Evolutionary conservation across 1,140 invertebrate species (phyloP).

Genomic region (Anastrepha obliqua): DNA sequence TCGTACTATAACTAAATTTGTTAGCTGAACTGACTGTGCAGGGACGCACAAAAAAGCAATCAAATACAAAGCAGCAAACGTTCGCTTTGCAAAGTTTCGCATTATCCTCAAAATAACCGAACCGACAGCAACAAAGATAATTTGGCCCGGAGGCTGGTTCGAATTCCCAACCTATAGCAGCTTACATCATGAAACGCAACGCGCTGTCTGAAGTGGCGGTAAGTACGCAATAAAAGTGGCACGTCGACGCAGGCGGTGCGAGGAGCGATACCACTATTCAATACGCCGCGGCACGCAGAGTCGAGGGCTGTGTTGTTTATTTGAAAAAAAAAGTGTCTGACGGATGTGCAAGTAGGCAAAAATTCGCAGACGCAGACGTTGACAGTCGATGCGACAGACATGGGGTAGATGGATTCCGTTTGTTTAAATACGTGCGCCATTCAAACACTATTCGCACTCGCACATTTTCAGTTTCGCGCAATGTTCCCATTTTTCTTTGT

Average conservation of each 20-base stretch:
- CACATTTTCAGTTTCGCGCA: slow-evolving; percentile 37
- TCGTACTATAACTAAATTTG: not conserved
- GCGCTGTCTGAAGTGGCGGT: not conserved
- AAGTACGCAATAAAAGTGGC: not conserved
- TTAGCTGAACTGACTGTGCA: slow-evolving; percentile 6
- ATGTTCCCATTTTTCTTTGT: slow-evolving; percentile 33
- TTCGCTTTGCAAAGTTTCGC: not conserved
- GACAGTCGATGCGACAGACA: slow-evolving; percentile 16
- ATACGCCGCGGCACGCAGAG: not conserved
- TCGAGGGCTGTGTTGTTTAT: not conserved
- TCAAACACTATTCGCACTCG: not conserved
- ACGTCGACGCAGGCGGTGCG: not conserved
- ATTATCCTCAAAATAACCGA: not conserved
- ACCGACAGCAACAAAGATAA: not conserved
- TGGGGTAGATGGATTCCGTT: not conserved
- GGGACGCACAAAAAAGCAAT: slow-evolving; percentile 1
- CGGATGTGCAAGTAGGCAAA: slow-evolving; percentile 17
- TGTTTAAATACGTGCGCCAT: not conserved
- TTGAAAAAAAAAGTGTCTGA: slow-evolving; percentile 22
- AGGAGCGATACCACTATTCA: not conserved
- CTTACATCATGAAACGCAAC: slow-evolving; percentile 67
- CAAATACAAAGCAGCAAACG: not conserved
- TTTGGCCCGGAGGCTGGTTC: slow-evolving; percentile 8
- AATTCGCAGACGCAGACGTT: slow-evolving; percentile 33
- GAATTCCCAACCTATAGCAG: slow-evolving; percentile 66